These are phyloP conservation scores for Tethea ocularis DNA, from an alignment of 2,888 invertebrate genomes.

Conservation along the genomic window DNA sequence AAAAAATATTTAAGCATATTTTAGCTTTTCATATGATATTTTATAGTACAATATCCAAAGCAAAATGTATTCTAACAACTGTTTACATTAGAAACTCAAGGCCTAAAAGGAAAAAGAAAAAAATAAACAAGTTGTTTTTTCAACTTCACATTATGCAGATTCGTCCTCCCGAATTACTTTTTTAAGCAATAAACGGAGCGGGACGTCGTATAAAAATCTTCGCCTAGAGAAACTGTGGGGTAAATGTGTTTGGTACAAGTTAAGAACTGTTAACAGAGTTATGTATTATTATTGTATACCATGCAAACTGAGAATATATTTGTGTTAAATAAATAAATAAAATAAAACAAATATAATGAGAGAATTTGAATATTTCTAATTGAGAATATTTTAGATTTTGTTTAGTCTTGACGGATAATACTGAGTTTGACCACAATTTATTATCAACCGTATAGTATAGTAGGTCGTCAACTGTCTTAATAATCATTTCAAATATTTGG, in stretches of 20 bases:
- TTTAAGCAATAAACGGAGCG: slow-evolving; percentile 77
- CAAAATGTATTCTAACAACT: slow-evolving; percentile 34
- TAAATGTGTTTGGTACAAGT: slow-evolving; percentile 42
- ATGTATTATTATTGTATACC: too few relatives aligned
- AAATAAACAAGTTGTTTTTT: slow-evolving; percentile 71
- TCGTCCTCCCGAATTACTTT: slow-evolving; percentile 75
- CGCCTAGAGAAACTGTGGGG: slow-evolving; percentile 44
- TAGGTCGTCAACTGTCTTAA: too few relatives aligned
- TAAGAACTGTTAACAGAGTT: slow-evolving; percentile 8
- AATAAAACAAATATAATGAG: too few relatives aligned
- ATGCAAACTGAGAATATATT: too few relatives aligned
- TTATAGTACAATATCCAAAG: neutral
- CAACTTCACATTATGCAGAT: slow-evolving; percentile 75
- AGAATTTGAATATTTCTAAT: too few relatives aligned
- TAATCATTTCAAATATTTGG: too few relatives aligned
- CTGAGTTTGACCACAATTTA: too few relatives aligned
- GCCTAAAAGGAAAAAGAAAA: slow-evolving; percentile 29
- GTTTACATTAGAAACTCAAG: slow-evolving; percentile 49
- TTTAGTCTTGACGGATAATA: too few relatives aligned
- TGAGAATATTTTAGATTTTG: too few relatives aligned
- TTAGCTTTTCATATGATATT: neutral
- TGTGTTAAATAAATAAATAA: too few relatives aligned
- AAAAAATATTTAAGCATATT: neutral
- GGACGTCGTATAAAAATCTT: slow-evolving; percentile 73
- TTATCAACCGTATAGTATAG: too few relatives aligned